These are phyloP conservation scores for Cervus canadensis DNA, from an alignment of 2,113 vertebrate genomes.

Conservation along the genomic window DNA sequence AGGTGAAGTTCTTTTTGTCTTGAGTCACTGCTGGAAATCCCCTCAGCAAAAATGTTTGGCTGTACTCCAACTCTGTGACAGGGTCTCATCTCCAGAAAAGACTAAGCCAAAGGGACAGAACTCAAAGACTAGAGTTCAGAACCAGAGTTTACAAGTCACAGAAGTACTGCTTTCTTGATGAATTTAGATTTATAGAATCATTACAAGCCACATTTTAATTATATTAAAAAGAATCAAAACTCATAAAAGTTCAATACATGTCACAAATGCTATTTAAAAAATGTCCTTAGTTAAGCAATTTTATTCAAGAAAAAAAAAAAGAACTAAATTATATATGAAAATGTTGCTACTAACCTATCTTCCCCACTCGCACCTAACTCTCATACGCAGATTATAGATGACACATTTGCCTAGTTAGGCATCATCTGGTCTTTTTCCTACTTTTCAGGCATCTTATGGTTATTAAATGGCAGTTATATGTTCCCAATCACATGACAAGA, in stretches of 20 bases:
- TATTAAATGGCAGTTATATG: not conserved
- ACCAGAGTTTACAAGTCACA: slow-evolving; percentile 9
- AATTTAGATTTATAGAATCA: slow-evolving; percentile 20
- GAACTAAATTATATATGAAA: not conserved
- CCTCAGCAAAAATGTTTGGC: slow-evolving; percentile 8
- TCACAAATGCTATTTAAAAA: not conserved
- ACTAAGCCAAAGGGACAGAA: slow-evolving; percentile 4
- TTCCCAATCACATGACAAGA: not conserved
- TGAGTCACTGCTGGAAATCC: slow-evolving; percentile 11
- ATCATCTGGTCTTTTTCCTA: not conserved
- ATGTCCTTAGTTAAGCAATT: not conserved
- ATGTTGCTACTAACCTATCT: not conserved
- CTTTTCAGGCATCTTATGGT: not conserved
- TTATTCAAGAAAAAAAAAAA: not conserved
- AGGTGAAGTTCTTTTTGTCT: slow-evolving; percentile 30
- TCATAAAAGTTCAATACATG: not conserved
- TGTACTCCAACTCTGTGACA: not conserved
- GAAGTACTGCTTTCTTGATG: not conserved
- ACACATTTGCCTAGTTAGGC: not conserved
- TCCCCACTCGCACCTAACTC: not conserved
- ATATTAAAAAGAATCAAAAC: not conserved
- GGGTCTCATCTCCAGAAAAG: slow-evolving; percentile 18
- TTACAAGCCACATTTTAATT: not conserved
- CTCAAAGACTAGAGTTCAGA: not conserved
- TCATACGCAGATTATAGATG: not conserved